A percentile compares a stretch with the other conserved stretches of the same genome.
These are phyloP conservation scores for Pseudomyrmex dendroicus DNA, from an alignment of 1,140 invertebrate genomes.

Conservation along the genomic window DNA sequence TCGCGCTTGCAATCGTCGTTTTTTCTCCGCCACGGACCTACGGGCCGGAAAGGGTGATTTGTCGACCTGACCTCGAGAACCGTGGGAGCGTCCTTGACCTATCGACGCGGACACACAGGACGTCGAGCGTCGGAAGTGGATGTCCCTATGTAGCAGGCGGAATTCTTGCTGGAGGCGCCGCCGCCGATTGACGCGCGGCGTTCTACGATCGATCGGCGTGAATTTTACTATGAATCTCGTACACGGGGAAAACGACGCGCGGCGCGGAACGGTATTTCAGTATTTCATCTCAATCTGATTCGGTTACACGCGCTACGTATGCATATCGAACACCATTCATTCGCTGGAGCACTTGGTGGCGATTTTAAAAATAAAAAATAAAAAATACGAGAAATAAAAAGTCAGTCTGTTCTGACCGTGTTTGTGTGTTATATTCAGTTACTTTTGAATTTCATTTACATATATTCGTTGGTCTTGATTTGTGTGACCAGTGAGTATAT, in stretches of 20 bases:
- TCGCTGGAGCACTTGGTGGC: neutral
- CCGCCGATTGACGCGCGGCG: constrained; percentile 29
- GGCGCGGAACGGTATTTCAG: neutral
- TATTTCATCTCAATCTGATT: constrained; percentile 16
- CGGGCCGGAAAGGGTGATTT: constrained; percentile 83
- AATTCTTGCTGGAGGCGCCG: constrained; percentile 20
- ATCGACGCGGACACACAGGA: constrained; percentile 79
- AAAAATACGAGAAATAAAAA: too few species aligned
- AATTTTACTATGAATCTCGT: constrained; percentile 44
- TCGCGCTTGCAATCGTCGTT: constrained; percentile 36
- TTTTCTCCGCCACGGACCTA: constrained; percentile 66
- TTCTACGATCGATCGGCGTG: constrained; percentile 44
- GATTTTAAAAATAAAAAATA: neutral
- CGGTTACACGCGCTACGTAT: neutral
- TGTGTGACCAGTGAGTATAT: too few species aligned
- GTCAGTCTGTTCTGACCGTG: too few species aligned
- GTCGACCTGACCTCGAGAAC: constrained; percentile 84
- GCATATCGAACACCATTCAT: neutral
- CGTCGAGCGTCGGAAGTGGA: constrained; percentile 66
- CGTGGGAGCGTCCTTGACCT: constrained; percentile 84
- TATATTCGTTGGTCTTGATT: too few species aligned
- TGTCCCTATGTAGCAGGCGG: constrained; percentile 43
- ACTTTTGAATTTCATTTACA: too few species aligned
- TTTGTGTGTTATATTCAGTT: too few species aligned
- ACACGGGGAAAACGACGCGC: neutral